These are phyloP conservation scores for Dasypolia templi DNA, from an alignment of 2,888 invertebrate genomes.

Conservation along the genomic window DNA sequence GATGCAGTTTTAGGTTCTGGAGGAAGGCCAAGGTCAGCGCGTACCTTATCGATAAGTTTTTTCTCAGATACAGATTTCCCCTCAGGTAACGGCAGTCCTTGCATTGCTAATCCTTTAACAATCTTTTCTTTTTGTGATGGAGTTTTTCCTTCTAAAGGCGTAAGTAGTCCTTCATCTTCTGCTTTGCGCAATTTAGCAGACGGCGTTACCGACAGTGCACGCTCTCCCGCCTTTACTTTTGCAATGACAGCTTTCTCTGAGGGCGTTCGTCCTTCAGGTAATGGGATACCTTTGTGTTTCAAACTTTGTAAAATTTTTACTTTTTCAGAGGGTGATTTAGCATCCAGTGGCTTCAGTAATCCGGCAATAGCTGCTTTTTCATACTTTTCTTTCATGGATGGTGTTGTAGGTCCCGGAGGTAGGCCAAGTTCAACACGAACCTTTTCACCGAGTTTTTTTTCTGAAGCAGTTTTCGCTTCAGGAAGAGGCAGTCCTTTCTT, in stretches of 20 bases:
- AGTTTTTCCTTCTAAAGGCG: too few species aligned
- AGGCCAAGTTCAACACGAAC: constrained; percentile 41
- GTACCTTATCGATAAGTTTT: not conserved
- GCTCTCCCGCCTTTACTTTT: constrained; percentile 52
- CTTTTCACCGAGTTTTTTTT: constrained; percentile 31
- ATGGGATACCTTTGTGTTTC: constrained; percentile 24
- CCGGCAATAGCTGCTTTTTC: constrained; percentile 67
- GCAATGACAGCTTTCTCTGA: constrained; percentile 62
- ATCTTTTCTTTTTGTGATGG: too few species aligned
- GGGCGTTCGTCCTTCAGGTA: constrained; percentile 50
- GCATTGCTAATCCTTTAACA: too few species aligned
- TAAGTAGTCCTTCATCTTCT: too few species aligned
- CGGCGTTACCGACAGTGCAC: not conserved
- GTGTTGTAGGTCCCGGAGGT: constrained; percentile 44
- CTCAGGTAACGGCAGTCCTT: too few species aligned
- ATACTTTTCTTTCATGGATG: constrained; percentile 34
- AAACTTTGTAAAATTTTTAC: constrained; percentile 32
- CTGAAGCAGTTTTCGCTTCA: constrained; percentile 44
- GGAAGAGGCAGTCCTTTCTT: constrained; percentile 47
- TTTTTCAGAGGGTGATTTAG: constrained; percentile 31
- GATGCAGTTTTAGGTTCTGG: constrained; percentile 47
- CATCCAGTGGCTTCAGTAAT: constrained; percentile 37
- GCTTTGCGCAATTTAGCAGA: constrained; percentile 7
- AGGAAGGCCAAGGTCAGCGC: not conserved
- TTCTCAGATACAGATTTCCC: too few species aligned